Evolutionary conservation across 2,797 vertebrate genomes (phyloP).

Genomic region (Hybognathus amarus): DNA sequence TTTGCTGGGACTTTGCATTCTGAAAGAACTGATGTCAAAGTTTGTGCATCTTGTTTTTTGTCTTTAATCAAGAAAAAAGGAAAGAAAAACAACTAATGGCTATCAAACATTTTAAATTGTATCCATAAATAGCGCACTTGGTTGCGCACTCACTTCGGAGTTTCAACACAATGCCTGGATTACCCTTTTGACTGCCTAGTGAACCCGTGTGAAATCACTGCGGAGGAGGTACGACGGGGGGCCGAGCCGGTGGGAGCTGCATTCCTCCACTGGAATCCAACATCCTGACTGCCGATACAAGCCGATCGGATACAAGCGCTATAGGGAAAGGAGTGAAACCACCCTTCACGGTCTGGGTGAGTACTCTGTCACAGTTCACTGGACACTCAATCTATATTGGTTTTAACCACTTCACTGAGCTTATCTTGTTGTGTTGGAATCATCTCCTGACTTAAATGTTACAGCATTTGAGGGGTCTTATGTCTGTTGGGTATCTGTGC

Average conservation of each 20-base stretch:
- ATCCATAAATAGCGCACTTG: not conserved
- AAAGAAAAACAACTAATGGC: not conserved
- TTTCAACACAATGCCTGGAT: conserved; percentile 73
- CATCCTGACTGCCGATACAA: conserved; percentile 48
- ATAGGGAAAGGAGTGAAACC: conserved; percentile 66
- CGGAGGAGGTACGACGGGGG: conserved; percentile 55
- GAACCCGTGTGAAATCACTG: conserved; percentile 48
- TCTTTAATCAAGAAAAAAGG: not conserved
- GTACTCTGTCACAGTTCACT: conserved; percentile 50
- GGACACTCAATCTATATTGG: conserved; percentile 26
- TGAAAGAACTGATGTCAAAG: conserved; percentile 14
- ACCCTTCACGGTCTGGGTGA: conserved; percentile 77
- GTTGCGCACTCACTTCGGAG: conserved; percentile 11
- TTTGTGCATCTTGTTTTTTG: not conserved
- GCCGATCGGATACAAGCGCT: conserved; percentile 67
- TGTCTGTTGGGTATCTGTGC: not conserved
- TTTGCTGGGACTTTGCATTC: conserved; percentile 21
- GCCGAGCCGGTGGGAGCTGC: conserved; percentile 57
- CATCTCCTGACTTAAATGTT: conserved; percentile 6
- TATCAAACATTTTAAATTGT: conserved; percentile 1
- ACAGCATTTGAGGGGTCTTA: not conserved
- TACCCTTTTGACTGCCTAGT: conserved; percentile 64
- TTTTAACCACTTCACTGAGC: not conserved
- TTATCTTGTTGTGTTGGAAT: not conserved
- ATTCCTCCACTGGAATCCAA: conserved; percentile 62